Evolutionary conservation across 2,888 invertebrate genomes (phyloP).

Genomic region (Coenonympha arcania): DNA sequence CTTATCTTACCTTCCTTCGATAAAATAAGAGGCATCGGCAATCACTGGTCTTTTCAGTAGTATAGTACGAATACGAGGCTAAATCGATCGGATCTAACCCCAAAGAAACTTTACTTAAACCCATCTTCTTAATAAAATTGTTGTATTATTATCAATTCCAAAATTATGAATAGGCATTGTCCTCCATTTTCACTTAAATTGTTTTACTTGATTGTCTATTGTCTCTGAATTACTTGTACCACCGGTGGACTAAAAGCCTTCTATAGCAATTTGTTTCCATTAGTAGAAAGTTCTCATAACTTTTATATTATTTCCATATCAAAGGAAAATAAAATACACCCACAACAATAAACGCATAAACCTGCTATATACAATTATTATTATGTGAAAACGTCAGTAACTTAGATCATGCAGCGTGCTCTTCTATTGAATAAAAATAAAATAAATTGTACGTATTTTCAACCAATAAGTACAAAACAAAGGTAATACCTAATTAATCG

Average conservation of each 20-base stretch:
- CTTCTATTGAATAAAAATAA: neutral
- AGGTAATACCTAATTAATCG: no score
- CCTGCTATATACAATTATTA: neutral
- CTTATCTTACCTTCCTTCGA: no score
- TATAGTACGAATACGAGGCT: no score
- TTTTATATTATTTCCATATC: constrained; percentile 12
- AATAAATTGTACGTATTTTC: neutral
- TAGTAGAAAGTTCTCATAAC: constrained; percentile 5
- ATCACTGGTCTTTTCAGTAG: no score
- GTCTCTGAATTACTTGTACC: constrained; percentile 9
- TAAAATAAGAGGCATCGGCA: no score
- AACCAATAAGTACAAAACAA: no score
- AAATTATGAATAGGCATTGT: neutral
- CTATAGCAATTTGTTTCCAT: constrained; percentile 12
- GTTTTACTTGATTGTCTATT: constrained; percentile 4
- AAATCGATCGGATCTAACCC: no score
- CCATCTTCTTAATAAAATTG: neutral
- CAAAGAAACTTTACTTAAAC: neutral
- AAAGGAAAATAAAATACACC: constrained; percentile 6
- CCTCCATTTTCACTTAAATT: constrained; percentile 1
- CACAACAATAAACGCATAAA: neutral
- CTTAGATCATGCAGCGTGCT: neutral
- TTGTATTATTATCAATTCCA: constrained; percentile 2
- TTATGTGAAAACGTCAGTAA: neutral
- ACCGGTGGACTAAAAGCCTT: constrained; percentile 8